Evolutionary conservation across 2,113 vertebrate genomes (phyloP), one percentile per base, ranked within the genome.

Genomic region (Ranitomeya imitator): DNA sequence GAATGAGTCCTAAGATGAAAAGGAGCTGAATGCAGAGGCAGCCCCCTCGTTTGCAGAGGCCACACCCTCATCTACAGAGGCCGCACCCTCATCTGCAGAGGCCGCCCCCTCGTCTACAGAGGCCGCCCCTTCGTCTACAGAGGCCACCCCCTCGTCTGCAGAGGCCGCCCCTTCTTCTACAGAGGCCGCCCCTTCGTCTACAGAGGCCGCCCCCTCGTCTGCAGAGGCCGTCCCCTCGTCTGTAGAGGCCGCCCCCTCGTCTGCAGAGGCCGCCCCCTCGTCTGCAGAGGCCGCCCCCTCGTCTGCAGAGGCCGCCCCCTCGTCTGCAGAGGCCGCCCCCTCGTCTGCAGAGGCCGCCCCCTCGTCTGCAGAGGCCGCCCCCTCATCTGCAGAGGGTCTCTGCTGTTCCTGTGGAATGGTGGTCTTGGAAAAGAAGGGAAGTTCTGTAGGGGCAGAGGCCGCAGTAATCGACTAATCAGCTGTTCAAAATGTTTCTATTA

Each of bases 401-500:
- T 7, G 82, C 26, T 69, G 82, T 84, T 85, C 65, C 83, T 85
- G 83, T 85, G 65, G 83, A 85, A 84, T 84, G 18, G 52, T 63
- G 54, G 31, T 54, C 21, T 69, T 84, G 67, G 37, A 23, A 9
- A 73, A 71, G 55, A 85, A 31, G 83, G 65, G 83, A 57, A 73
- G 51, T 65, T 71, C 63, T 71, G 14, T 77, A 15, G 57, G 80
- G 71, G 73, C 85, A 51, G 71, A 18, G 71, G 73, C 85, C 18
- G 18, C 19, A 65, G 63, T n/a, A 19, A n/a, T 19, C 10, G 61
- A 15, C 16, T 4, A 31, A 74, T 52, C 21, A 76, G 45, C 45
- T 8, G 1, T 6, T 6, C 73, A 16, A 3, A 19, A 76, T 51
- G 45, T 51, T 76, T 51, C 19, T 52, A 76, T 52, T 76, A 76